phyloP scores from a whole-genome alignment of 1,140 invertebrate species.

The Pseudomyrmex sp. region DNA sequence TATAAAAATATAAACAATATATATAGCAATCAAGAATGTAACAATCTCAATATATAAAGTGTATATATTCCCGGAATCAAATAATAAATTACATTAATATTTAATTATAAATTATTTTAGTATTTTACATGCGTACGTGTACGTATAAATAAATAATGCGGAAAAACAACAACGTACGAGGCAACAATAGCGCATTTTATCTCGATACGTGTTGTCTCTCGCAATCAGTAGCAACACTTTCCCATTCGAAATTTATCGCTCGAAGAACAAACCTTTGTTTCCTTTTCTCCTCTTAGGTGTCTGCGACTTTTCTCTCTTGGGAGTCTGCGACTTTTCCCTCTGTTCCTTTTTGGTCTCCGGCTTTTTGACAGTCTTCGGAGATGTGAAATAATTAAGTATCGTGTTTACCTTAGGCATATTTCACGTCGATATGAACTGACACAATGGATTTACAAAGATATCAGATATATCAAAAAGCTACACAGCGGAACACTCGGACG shows the following conservation, averaged over 20 bases:
- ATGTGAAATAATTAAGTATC: constrained; percentile 81
- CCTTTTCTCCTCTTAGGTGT: constrained; percentile 70
- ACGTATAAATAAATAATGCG: neutral
- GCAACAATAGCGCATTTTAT: constrained; percentile 3
- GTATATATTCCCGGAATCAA: neutral
- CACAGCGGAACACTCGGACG: too few relatives aligned
- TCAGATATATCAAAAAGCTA: neutral
- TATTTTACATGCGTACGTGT: neutral
- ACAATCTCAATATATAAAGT: neutral
- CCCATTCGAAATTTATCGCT: too few relatives aligned
- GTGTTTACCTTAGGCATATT: constrained; percentile 79
- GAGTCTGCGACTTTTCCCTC: constrained; percentile 68
- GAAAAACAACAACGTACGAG: neutral
- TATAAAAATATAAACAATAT: neutral
- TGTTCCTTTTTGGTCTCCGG: constrained; percentile 20
- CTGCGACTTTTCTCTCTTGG: constrained; percentile 66
- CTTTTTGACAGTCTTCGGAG: constrained; percentile 74
- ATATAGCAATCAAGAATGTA: neutral
- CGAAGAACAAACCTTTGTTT: constrained; percentile 68
- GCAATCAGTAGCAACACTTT: neutral
- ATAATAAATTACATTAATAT: neutral
- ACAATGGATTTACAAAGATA: neutral
- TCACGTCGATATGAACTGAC: neutral
- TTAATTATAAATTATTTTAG: neutral
- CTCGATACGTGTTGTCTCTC: neutral